These are phyloP conservation scores for Drosophila mojavensis DNA, from an alignment of 1,140 invertebrate species.

Conservation along the genomic window DNA sequence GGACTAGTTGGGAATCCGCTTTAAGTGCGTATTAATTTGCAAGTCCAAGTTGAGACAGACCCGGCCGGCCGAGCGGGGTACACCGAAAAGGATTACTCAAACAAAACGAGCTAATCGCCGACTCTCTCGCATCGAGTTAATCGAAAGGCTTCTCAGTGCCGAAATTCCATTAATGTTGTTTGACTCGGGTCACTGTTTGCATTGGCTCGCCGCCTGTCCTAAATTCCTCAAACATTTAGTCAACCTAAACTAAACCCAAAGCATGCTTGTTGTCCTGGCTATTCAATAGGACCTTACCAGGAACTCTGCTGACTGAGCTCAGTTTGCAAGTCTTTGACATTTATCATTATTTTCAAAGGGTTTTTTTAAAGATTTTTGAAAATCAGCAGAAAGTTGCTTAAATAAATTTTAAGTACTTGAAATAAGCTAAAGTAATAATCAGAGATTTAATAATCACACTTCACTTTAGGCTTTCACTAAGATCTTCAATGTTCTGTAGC, in stretches of 20 bases:
- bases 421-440: no score
- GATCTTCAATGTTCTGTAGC: no score
- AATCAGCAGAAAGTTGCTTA: no score
- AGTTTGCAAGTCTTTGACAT: no score
- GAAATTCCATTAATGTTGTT: constrained; percentile 49
- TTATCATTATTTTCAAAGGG: no score
- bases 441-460: no score
- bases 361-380: no score
- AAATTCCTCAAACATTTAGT: constrained; percentile 8
- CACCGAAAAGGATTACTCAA: constrained; percentile 67
- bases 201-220: not conserved
- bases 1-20: constrained; percentile 47
- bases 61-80: not conserved
- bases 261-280: constrained; percentile 3
- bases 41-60: constrained; percentile 64
- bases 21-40: constrained; percentile 80
- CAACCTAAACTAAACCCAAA: constrained; percentile 31
- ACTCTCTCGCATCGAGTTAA: constrained; percentile 24
- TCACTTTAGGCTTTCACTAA: no score
- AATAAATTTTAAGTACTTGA: no score
- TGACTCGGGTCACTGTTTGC: constrained; percentile 4
- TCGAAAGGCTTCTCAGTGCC: constrained; percentile 40
- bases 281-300: no score
- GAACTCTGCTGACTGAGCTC: no score
- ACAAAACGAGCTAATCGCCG: constrained; percentile 66